A percentile compares a stretch with the other conserved stretches of the same genome.
phyloP scores from a whole-genome alignment of 2,888 invertebrate species.

The Drosophila neotestacea region DNA sequence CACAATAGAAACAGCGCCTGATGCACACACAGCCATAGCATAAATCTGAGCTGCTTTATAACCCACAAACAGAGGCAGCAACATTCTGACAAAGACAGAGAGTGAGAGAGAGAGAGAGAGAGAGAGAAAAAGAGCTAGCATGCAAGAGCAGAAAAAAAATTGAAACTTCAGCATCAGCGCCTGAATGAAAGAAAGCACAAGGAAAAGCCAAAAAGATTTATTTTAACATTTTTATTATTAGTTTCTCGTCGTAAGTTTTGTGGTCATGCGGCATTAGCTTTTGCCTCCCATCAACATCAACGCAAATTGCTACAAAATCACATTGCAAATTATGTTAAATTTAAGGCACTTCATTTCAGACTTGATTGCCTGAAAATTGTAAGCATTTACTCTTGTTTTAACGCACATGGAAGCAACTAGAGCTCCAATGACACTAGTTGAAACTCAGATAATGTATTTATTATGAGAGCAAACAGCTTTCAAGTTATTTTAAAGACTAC shows the following conservation, averaged over 20 bases:
- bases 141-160: conserved; percentile 49
- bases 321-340: conserved; percentile 72
- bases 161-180: conserved; percentile 44
- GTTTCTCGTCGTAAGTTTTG: conserved; percentile 62
- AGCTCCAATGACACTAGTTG: conserved; percentile 20
- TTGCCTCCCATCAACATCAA: conserved; percentile 41
- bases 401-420: no score
- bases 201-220: conserved; percentile 65
- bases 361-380: conserved; percentile 60
- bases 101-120: conserved; percentile 3
- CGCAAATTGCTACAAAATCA: conserved; percentile 69
- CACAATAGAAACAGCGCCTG: conserved; percentile 68
- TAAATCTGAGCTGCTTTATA: conserved; percentile 72
- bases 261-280: conserved; percentile 65
- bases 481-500: no score
- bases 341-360: conserved; percentile 66
- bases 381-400: conserved; percentile 19
- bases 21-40: conserved; percentile 55
- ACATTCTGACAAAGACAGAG: not conserved
- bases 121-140: not conserved
- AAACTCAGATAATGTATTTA: not conserved
- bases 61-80: conserved; percentile 33
- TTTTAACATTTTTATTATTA: conserved; percentile 79
- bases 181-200: not conserved
- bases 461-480: no score